Percentiles rank a stretch among this genome's conserved stretches.
These are phyloP conservation scores for Oeneis ivallda DNA, from an alignment of 2,888 invertebrate species.

Conservation along the genomic window DNA sequence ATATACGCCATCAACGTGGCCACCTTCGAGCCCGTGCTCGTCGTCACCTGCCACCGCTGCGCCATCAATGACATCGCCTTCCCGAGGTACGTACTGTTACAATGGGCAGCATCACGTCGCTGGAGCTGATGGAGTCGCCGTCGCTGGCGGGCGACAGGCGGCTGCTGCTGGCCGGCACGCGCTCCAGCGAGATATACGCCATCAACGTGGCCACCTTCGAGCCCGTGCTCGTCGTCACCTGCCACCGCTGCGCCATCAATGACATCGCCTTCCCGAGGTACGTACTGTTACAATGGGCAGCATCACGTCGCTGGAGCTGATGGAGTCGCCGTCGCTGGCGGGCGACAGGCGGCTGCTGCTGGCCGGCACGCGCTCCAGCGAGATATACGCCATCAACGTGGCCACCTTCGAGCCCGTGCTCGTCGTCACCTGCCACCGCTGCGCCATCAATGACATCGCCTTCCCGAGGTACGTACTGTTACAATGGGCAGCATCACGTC, in stretches of 20 bases:
- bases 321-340: slow-evolving; percentile 72
- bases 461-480: slow-evolving; percentile 88
- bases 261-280: slow-evolving; percentile 92
- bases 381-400: slow-evolving; percentile 89
- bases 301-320: slow-evolving; percentile 88
- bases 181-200: slow-evolving; percentile 89
- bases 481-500: slow-evolving; percentile 89
- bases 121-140: slow-evolving; percentile 81
- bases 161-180: slow-evolving; percentile 88
- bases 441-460: slow-evolving; percentile 88
- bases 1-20: slow-evolving; percentile 88
- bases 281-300: slow-evolving; percentile 76
- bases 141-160: slow-evolving; percentile 58
- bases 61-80: slow-evolving; percentile 91
- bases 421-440: slow-evolving; percentile 91
- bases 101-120: slow-evolving; percentile 88
- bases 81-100: slow-evolving; percentile 85
- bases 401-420: slow-evolving; percentile 85
- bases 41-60: slow-evolving; percentile 91
- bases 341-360: slow-evolving; percentile 76
- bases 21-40: slow-evolving; percentile 85
- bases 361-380: slow-evolving; percentile 89
- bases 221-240: slow-evolving; percentile 88
- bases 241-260: slow-evolving; percentile 90
- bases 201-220: slow-evolving; percentile 86